phyloP scores from a whole-genome alignment of 2,888 invertebrate genomes.

The Drosophila austrosaltans region DNA sequence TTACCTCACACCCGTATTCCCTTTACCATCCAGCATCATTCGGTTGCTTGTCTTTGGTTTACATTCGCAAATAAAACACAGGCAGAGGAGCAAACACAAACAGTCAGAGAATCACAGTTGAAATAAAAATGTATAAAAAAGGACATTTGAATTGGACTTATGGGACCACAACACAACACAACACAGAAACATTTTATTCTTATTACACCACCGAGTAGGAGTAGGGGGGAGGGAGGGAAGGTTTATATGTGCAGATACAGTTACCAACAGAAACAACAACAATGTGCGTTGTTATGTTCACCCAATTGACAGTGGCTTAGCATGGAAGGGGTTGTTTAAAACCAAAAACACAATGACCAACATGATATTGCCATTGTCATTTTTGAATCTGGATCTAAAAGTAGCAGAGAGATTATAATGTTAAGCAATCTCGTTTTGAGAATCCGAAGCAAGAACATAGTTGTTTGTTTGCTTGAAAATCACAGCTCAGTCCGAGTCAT shows the following conservation, averaged over 20 bases:
- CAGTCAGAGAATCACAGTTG: slow-evolving; percentile 70
- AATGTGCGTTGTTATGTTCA: slow-evolving; percentile 26
- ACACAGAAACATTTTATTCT: slow-evolving; percentile 74
- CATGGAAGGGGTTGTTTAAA: slow-evolving; percentile 12
- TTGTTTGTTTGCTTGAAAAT: slow-evolving; percentile 16
- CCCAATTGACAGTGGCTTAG: slow-evolving; percentile 32
- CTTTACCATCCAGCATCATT: background rate
- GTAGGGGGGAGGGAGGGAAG: slow-evolving; percentile 8
- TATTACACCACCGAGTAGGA: slow-evolving; percentile 55
- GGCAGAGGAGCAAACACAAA: slow-evolving; percentile 48
- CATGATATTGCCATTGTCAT: slow-evolving; percentile 54
- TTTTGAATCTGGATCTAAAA: slow-evolving; percentile 28
- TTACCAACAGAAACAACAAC: slow-evolving; percentile 47
- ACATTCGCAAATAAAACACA: slow-evolving; percentile 79
- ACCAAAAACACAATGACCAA: slow-evolving; percentile 11
- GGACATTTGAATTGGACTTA: slow-evolving; percentile 81
- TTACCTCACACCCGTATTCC: background rate
- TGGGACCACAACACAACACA: slow-evolving; percentile 73
- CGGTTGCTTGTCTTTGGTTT: slow-evolving; percentile 66
- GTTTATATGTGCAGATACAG: slow-evolving; percentile 2
- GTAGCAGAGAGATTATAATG: slow-evolving; percentile 4
- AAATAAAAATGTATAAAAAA: slow-evolving; percentile 81
- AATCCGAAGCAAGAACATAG: background rate
- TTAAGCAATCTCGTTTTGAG: slow-evolving; percentile 15
- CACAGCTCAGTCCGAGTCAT: slow-evolving; percentile 37